Conservation (phyloP, 2,113 vertebrate genomes). For the Trachemys scripta region DNA sequence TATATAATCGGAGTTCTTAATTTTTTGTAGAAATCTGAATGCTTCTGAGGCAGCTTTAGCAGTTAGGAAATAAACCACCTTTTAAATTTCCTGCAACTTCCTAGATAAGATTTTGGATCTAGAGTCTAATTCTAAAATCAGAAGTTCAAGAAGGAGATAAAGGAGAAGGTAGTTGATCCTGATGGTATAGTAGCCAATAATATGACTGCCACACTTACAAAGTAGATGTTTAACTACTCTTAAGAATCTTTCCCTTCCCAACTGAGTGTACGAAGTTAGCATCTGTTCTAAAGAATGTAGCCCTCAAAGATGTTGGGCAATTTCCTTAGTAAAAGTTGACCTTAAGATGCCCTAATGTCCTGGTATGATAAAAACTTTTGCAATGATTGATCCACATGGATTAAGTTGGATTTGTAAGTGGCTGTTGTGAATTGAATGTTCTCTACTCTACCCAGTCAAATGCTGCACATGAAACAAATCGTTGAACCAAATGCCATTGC, state of each 20-base stretch:
- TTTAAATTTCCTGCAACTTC: not conserved
- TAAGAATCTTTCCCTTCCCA: not conserved
- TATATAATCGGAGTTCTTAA: not conserved
- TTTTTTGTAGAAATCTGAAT: not conserved
- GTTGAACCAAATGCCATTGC: not conserved
- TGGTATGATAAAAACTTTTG: not conserved
- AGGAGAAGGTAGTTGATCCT: not conserved
- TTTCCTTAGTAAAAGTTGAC: not conserved
- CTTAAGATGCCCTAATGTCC: not conserved
- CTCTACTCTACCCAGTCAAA: not conserved
- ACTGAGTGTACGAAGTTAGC: not conserved
- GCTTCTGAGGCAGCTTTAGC: not conserved
- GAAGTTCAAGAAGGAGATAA: not conserved
- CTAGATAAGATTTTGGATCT: not conserved
- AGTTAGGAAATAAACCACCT: not conserved
- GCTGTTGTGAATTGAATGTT: not conserved
- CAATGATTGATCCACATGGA: constrained; percentile 3
- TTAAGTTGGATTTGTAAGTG: constrained; percentile 10
- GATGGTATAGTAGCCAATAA: not conserved
- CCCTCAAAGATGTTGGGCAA: not conserved
- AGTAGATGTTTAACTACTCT: not conserved
- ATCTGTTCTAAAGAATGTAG: not conserved
- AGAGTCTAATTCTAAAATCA: not conserved
- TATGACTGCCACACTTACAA: not conserved
- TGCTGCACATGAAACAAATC: not conserved